These are phyloP conservation scores for Spicauda simplicius DNA, from an alignment of 2,888 invertebrate species.

Conservation along the genomic window DNA sequence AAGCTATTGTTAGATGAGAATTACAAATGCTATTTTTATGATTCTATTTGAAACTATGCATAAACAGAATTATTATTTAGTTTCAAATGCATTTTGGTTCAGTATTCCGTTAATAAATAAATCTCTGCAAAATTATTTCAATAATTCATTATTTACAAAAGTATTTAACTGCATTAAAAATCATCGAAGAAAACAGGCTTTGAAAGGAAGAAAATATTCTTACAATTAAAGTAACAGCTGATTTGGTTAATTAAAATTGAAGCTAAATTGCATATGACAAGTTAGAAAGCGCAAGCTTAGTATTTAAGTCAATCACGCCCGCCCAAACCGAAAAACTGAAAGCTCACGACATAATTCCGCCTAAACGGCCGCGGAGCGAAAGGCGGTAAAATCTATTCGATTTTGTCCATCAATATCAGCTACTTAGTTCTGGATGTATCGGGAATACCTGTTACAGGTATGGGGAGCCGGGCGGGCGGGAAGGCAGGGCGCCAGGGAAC, in stretches of 20 bases:
- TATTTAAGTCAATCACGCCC: constrained; percentile 24
- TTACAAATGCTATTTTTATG: constrained; percentile 15
- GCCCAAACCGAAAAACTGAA: constrained; percentile 16
- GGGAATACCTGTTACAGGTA: constrained; percentile 78
- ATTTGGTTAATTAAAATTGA: no score
- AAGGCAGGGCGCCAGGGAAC: constrained; percentile 62
- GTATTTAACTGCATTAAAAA: no score
- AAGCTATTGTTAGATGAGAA: constrained; percentile 30
- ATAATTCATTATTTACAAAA: no score
- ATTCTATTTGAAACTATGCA: constrained; percentile 4
- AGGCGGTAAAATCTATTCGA: constrained; percentile 67
- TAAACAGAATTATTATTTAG: background rate
- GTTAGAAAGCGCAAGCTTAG: background rate
- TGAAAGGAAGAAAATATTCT: no score
- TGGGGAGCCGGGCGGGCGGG: constrained; percentile 55
- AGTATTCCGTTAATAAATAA: background rate
- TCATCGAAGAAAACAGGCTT: no score
- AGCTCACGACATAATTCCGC: constrained; percentile 15
- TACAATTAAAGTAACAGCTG: no score
- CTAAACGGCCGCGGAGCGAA: constrained; percentile 8
- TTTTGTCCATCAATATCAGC: constrained; percentile 78
- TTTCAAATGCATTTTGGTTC: background rate
- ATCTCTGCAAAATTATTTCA: background rate
- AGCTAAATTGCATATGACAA: background rate
- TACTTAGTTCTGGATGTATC: constrained; percentile 72